These are phyloP conservation scores for Seira sanloemensis DNA, from an alignment of 2,888 invertebrate genomes.

Conservation along the genomic window DNA sequence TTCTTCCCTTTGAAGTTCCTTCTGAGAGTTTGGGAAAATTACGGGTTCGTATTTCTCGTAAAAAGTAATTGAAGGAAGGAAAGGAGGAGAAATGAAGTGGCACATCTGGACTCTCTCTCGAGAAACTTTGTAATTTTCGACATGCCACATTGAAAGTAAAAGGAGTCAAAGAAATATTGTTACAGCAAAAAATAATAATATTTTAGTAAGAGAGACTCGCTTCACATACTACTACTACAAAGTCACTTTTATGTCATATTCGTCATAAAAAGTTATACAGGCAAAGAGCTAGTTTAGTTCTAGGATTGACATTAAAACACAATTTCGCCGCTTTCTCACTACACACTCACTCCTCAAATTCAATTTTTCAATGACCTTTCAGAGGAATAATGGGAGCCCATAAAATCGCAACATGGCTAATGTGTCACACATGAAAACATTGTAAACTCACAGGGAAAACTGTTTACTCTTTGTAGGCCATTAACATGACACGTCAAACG, in stretches of 20 bases:
- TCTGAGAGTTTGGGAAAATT: conserved; percentile 49
- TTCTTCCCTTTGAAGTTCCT: conserved; percentile 59
- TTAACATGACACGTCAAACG: conserved; percentile 1
- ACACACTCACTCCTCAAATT: neutral
- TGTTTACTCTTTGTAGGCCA: neutral
- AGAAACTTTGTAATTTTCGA: conserved; percentile 54
- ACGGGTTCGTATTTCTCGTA: conserved; percentile 22
- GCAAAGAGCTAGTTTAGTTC: neutral
- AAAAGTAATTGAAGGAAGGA: conserved; percentile 19
- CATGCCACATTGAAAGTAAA: conserved; percentile 40
- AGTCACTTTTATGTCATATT: neutral
- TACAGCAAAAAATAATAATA: neutral
- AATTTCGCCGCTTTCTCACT: neutral
- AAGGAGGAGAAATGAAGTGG: conserved; percentile 42
- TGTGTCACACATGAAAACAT: conserved; percentile 41
- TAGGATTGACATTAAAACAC: neutral
- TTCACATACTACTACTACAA: no score
- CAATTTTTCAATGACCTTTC: conserved; percentile 10
- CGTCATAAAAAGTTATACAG: neutral
- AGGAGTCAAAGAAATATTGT: neutral
- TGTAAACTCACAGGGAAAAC: conserved; percentile 18
- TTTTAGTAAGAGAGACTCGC: no score
- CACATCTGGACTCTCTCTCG: conserved; percentile 57
- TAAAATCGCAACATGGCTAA: conserved; percentile 44
- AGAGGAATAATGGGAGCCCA: neutral